These are phyloP conservation scores for Ancistrus triradiatus DNA, from an alignment of 2,113 vertebrate genomes.

Conservation along the genomic window DNA sequence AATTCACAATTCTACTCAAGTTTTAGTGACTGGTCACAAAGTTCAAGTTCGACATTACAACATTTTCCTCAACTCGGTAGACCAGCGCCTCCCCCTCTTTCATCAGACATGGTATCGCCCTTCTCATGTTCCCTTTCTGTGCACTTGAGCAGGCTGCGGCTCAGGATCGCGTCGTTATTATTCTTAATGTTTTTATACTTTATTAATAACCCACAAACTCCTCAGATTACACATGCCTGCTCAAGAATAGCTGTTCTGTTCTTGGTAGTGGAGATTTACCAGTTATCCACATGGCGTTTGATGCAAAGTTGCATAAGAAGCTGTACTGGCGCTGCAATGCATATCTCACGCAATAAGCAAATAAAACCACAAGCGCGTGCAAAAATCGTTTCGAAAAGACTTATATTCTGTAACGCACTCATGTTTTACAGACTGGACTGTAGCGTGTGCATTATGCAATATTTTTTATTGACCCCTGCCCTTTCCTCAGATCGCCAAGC, in stretches of 20 bases:
- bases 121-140: too few relatives aligned
- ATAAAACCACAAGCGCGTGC: neutral
- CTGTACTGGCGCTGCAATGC: neutral
- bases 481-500: too few relatives aligned
- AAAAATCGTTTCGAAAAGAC: neutral
- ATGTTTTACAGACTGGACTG: too few relatives aligned
- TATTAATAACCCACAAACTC: too few relatives aligned
- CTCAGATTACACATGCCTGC: too few relatives aligned
- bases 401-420: too few relatives aligned
- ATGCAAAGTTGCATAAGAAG: neutral
- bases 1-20: neutral
- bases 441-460: too few relatives aligned
- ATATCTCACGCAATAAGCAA: neutral
- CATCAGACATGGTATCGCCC: constrained; percentile 2
- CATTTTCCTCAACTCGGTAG: neutral
- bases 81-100: constrained; percentile 27
- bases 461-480: too few relatives aligned
- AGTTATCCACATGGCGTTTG: neutral
- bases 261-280: neutral
- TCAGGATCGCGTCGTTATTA: too few relatives aligned
- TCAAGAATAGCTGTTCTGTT: too few relatives aligned
- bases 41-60: constrained; percentile 8
- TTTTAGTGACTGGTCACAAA: constrained; percentile 22
- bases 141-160: too few relatives aligned
- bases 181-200: too few relatives aligned